Evolutionary conservation across 1,140 invertebrate genomes (phyloP).

Genomic region (Piezodorus guildinii): DNA sequence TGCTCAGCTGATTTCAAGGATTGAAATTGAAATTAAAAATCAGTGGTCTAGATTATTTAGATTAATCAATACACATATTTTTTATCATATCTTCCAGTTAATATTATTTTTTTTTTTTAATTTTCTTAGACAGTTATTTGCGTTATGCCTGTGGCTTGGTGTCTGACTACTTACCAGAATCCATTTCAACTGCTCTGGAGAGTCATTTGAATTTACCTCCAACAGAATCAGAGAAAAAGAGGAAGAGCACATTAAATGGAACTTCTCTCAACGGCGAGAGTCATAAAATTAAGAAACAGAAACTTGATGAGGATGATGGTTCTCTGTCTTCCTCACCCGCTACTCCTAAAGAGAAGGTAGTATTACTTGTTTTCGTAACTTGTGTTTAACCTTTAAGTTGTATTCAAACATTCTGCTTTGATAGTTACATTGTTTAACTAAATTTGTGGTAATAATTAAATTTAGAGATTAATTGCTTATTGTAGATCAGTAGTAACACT

Average conservation of each 20-base stretch:
- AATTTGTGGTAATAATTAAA: no score
- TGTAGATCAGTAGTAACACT: no score
- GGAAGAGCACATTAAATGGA: neutral
- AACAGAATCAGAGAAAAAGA: neutral
- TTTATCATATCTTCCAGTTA: no score
- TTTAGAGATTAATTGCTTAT: no score
- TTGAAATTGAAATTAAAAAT: no score
- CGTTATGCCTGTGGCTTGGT: neutral
- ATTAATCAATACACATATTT: no score
- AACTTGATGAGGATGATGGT: neutral
- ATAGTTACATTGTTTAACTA: no score
- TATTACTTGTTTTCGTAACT: neutral
- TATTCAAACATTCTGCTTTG: no score
- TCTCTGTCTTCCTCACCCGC: neutral
- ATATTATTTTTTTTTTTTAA: no score
- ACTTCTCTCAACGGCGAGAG: neutral
- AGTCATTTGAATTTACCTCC: neutral
- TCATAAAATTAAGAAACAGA: neutral
- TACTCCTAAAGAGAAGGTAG: conserved; percentile 1
- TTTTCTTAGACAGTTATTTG: neutral
- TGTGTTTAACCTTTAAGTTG: no score
- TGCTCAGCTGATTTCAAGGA: no score
- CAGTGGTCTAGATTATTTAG: no score
- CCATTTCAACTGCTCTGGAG: neutral
- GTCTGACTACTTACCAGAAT: neutral